Conservation (phyloP, 2,797 vertebrate species). For the Heliangelus exortis region DNA sequence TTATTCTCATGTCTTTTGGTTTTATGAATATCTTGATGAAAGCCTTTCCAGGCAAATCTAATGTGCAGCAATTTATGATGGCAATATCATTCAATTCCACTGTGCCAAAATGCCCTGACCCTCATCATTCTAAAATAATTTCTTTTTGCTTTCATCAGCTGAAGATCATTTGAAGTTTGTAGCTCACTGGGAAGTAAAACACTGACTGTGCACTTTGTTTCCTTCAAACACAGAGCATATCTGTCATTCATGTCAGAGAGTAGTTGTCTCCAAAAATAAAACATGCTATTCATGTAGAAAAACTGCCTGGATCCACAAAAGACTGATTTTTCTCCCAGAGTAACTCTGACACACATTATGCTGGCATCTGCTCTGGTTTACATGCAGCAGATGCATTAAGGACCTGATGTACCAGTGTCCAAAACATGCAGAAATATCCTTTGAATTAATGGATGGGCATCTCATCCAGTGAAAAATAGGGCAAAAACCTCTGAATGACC, state of each 20-base stretch:
- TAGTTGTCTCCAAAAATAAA: constrained; percentile 12
- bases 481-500: neutral
- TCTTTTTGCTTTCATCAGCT: constrained; percentile 34
- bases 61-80: neutral
- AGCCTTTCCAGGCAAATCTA: neutral
- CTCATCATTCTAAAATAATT: neutral
- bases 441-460: neutral
- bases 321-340: constrained; percentile 23
- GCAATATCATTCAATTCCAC: neutral
- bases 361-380: constrained; percentile 21
- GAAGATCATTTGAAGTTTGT: neutral
- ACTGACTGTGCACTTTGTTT: constrained; percentile 24
- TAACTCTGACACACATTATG: neutral
- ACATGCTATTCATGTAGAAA: constrained; percentile 25
- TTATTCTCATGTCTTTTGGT: neutral
- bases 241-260: constrained; percentile 27
- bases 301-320: constrained; percentile 35
- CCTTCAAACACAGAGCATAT: neutral
- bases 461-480: neutral
- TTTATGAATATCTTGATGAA: neutral
- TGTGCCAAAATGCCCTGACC: neutral
- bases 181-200: constrained; percentile 13
- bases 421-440: neutral
- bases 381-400: neutral
- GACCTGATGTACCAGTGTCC: neutral